Evolutionary conservation across 2,888 invertebrate genomes (phyloP), one percentile per base, ranked within the genome.

Genomic region (Synergus japonicus): DNA sequence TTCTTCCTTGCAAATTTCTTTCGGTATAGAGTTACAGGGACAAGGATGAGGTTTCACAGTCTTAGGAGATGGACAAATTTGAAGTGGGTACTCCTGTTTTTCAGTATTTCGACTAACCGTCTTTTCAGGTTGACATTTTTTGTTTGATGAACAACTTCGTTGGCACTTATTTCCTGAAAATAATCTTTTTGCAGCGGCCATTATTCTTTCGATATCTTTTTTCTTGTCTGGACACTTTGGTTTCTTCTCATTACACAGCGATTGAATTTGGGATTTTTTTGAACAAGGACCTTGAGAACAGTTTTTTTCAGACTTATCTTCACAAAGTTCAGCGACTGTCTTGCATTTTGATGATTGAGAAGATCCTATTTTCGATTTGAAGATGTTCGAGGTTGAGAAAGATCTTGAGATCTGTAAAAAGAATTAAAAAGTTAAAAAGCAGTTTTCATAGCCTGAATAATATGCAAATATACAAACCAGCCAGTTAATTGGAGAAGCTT

Each of bases 271-370:
- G 2, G 1, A 13, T 7, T 65, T 49, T 49, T 13, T n/a, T 22
- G 13, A 37, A 44, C 41, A 64, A 2, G 41, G 13, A 1, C 46
- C 9, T 7, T 18, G 12, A 15, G 78, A 18, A 58, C 54, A 44
- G 60, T 69, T 58, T 18, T 79, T 60, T 76, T 12, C 46, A 79
- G 63, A 63, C 18, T 76, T 54, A 65, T 37, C 29, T 0, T 29
- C 49, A 46, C 69, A 69, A 37, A 69, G 7, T 15, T 69, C 69
- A 7, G 29, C 13, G 15, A 69, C 29, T 69, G 49, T 69, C 49
- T 49, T 69, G 49, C 49, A 49, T 9, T 73, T 73, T 13, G 69
- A 49, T 22, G 60, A 22, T 22, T 15, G 46, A 29, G 9, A 54
- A 49, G 46, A 49, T 13, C 13, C 8, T 13, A 9, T 9, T n/a